A percentile compares a stretch with the other conserved stretches of the same genome.
Evolutionary conservation across 2,113 vertebrate genomes (phyloP).

Genomic region (Burhinus oedicnemus): DNA sequence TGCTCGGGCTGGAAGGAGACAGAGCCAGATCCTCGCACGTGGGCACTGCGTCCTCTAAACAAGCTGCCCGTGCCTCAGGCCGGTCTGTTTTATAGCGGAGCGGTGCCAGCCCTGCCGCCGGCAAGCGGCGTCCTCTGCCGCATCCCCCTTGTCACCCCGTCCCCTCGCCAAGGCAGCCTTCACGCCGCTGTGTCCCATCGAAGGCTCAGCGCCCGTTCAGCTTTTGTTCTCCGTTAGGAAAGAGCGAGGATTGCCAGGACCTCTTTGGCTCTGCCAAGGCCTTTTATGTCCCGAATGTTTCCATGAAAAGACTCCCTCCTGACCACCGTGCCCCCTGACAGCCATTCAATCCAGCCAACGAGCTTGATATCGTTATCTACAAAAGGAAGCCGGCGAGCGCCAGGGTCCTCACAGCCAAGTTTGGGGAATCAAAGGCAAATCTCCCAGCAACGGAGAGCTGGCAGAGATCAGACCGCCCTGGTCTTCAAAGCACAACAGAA

Average conservation of each 20-base stretch:
- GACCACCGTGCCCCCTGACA: slow-evolving; percentile 36
- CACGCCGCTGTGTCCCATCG: rapidly evolving
- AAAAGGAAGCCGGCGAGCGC: slow-evolving; percentile 1
- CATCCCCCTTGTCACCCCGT: background rate
- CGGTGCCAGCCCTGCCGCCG: background rate
- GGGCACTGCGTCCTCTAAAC: background rate
- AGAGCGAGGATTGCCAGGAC: background rate
- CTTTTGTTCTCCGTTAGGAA: slow-evolving; percentile 21
- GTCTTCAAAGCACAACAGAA: slow-evolving; percentile 5
- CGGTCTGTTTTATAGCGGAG: background rate
- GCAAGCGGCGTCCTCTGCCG: background rate
- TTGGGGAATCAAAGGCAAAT: slow-evolving; percentile 60
- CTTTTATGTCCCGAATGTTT: slow-evolving; percentile 58
- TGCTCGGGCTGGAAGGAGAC: background rate
- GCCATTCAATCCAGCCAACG: slow-evolving; percentile 54
- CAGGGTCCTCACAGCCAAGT: slow-evolving; percentile 37
- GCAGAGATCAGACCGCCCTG: background rate
- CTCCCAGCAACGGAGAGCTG: slow-evolving; percentile 42
- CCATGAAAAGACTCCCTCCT: slow-evolving; percentile 54
- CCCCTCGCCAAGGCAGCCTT: slow-evolving; percentile 4
- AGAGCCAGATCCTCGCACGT: background rate
- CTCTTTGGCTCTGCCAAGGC: slow-evolving; percentile 50
- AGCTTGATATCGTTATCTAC: slow-evolving; percentile 71
- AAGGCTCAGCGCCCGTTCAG: background rate
- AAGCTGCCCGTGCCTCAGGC: background rate